Evolutionary conservation across 2,797 vertebrate species (phyloP), one percentile per base, ranked within the genome.

Genomic region (Anableps anableps): DNA sequence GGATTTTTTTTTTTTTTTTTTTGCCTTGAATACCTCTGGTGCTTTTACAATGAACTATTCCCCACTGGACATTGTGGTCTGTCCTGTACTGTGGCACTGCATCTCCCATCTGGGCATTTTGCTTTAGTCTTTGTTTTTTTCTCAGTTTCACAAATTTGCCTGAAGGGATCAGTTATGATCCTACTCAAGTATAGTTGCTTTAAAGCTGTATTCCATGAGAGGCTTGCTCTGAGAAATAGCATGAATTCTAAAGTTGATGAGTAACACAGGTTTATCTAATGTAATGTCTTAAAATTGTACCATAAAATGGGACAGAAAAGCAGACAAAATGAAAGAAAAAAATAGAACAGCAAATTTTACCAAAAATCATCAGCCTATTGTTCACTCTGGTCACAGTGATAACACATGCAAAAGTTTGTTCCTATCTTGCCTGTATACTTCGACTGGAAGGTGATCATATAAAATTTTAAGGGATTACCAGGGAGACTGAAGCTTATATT

Each of bases 21-120:
- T 43, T 50, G 72, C 76, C 74, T 82, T 79, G 82, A 88, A 90
- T 91, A 87, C 80, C 80, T 87, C 87, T 85, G 79, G 84, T 90
- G 84, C 64, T 76, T 85, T 84, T 77, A 86, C 83, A 82, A 83
- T 90, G 66, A 81, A 90, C 86, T 80, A 81, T 55, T 85, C 85
- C 84, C 85, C 23, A 74, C 74, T 91, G 87, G 85, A 92, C 74
- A 1, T 38, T 86, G 83, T 80, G 92, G 83, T 81, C 70, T 72
- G 73, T 8, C 78, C 82, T 82, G 80, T 88, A 86, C 81, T 86
- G 86, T 85, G 84, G 83, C 72, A 31, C 76, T 78, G 31, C 71
- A 78, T 75, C 81, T 83, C 45, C 75, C 2, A 51, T 81, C 78
- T 72, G 75, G 84, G 83, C 80, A 83, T 70, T 4, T 26, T 76